Conservation (phyloP, 2,113 vertebrate genomes). For the Coturnix japonica region DNA sequence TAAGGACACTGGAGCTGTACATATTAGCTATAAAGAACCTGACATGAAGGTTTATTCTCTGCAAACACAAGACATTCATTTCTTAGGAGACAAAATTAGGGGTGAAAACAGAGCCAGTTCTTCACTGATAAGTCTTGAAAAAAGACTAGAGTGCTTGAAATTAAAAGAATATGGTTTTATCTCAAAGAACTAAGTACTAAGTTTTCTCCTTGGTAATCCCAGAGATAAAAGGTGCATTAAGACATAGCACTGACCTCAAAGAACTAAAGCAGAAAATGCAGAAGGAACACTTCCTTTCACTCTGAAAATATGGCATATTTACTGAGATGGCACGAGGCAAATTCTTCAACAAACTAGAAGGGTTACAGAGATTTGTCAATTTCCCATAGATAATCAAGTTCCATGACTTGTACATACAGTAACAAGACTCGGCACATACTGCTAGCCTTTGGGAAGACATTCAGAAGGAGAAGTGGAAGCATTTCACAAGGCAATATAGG, state of each 20-base stretch:
- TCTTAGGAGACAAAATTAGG: not conserved
- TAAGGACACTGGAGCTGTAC: not conserved
- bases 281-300: not conserved
- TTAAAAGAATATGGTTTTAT: not conserved
- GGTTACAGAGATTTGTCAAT: not conserved
- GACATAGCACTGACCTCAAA: not conserved
- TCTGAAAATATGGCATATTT: not conserved
- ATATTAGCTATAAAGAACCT: not conserved
- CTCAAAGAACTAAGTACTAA: not conserved
- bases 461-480: not conserved
- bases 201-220: not conserved
- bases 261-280: not conserved
- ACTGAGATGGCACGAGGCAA: not conserved
- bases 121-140: not conserved
- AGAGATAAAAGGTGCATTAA: not conserved
- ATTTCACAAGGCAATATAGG: not conserved
- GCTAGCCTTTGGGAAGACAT: not conserved
- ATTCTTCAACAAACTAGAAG: not conserved
- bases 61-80: not conserved
- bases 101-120: not conserved
- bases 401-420: not conserved
- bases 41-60: not conserved
- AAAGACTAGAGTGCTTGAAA: not conserved
- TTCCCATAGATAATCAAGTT: not conserved
- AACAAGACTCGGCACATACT: not conserved